Evolutionary conservation across 1,140 invertebrate species (phyloP).

Genomic region (Dendroctonus valens): DNA sequence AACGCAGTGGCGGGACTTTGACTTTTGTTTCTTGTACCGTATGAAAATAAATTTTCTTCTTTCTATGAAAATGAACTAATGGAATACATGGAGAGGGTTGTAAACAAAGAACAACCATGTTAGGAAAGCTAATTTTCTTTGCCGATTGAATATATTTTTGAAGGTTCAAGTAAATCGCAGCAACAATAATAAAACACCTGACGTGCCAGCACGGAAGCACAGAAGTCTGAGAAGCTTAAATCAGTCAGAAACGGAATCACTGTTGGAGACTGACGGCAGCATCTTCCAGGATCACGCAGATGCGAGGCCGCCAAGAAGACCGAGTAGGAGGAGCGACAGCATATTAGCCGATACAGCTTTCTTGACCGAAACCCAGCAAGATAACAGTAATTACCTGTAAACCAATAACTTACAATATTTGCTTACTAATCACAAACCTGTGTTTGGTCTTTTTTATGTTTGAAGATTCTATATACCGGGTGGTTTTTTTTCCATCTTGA

Average conservation of each 20-base stretch:
- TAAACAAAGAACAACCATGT: too few species aligned
- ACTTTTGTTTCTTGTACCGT: too few species aligned
- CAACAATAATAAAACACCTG: conserved; percentile 12
- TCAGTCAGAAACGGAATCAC: conserved; percentile 52
- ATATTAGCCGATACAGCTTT: conserved; percentile 12
- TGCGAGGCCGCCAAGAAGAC: conserved; percentile 7
- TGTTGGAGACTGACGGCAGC: conserved; percentile 49
- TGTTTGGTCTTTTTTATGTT: too few species aligned
- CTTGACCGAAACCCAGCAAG: conserved; percentile 7
- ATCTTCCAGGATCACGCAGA: neutral
- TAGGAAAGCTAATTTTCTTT: too few species aligned
- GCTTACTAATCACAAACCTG: too few species aligned
- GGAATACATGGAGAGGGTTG: too few species aligned
- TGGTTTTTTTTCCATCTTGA: too few species aligned
- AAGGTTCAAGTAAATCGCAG: neutral
- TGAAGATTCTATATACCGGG: too few species aligned
- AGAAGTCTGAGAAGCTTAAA: conserved; percentile 46
- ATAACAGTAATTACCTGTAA: conserved; percentile 2
- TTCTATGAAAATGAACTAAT: too few species aligned
- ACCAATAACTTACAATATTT: too few species aligned
- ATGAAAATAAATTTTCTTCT: conserved; percentile 25
- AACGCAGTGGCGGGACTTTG: too few species aligned
- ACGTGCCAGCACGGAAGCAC: conserved; percentile 37
- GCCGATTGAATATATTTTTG: too few species aligned
- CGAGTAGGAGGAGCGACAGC: conserved; percentile 15